Percentiles rank a stretch among this genome's conserved stretches.
Conservation (phyloP, 2,113 vertebrate species). For the Paramisgurnus dabryanus region DNA sequence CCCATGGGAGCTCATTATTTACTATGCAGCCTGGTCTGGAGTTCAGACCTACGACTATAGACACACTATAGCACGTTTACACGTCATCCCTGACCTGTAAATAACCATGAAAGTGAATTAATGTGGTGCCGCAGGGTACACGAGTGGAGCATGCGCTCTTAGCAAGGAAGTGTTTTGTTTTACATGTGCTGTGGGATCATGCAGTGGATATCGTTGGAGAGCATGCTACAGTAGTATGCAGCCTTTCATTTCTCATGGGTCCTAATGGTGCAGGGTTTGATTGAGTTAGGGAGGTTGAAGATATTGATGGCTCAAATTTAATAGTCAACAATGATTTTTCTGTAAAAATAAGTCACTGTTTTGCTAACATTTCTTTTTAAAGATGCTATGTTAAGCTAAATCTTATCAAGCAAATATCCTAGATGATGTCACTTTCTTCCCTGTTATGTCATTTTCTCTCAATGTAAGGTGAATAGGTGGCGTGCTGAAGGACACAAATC, state of each 20-base stretch:
- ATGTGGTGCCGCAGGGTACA: slow-evolving; percentile 45
- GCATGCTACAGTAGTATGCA: neutral
- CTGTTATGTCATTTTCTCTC: no score
- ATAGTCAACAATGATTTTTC: neutral
- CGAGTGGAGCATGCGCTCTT: slow-evolving; percentile 1
- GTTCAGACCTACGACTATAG: slow-evolving; percentile 37
- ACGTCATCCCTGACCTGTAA: slow-evolving; percentile 53
- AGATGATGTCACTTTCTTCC: no score
- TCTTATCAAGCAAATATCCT: no score
- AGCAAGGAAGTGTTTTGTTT: slow-evolving; percentile 31
- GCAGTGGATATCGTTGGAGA: slow-evolving; percentile 1
- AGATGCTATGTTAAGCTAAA: no score
- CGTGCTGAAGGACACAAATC: no score
- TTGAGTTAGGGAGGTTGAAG: slow-evolving; percentile 26
- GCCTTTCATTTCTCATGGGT: slow-evolving; percentile 26
- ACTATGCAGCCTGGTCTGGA: slow-evolving; percentile 26
- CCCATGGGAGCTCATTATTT: slow-evolving; percentile 53
- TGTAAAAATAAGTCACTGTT: neutral
- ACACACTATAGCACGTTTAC: slow-evolving; percentile 43
- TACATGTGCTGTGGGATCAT: slow-evolving; percentile 25
- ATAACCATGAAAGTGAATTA: slow-evolving; percentile 55
- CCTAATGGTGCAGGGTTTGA: slow-evolving; percentile 24
- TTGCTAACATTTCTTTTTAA: no score
- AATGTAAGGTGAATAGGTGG: no score
- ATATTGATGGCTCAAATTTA: slow-evolving; percentile 5